Percentiles rank a stretch among this genome's conserved stretches.
These are phyloP conservation scores for Salarias fasciatus DNA, from an alignment of 2,797 vertebrate species.

Conservation along the genomic window DNA sequence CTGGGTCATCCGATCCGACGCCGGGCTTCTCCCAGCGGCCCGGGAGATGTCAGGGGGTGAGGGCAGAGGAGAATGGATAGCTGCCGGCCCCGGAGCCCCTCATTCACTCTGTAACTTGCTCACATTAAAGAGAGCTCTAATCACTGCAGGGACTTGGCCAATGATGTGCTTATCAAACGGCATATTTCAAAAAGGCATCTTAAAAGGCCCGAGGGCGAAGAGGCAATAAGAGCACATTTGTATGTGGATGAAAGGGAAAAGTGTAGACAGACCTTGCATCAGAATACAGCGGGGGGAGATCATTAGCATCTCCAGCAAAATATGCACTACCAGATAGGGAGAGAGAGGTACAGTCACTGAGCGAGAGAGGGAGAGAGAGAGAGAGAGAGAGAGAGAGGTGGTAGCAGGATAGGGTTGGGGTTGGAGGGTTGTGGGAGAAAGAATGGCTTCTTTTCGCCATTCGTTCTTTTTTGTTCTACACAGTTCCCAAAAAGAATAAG, in stretches of 20 bases:
- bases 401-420: conserved; percentile 44
- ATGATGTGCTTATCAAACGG: conserved; percentile 89
- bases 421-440: conserved; percentile 54
- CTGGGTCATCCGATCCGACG: conserved; percentile 34
- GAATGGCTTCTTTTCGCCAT: conserved; percentile 55
- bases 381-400: conserved; percentile 51
- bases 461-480: conserved; percentile 73
- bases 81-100: conserved; percentile 66
- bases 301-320: conserved; percentile 84
- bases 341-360: conserved; percentile 52
- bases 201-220: conserved; percentile 86
- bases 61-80: conserved; percentile 65
- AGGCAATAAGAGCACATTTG: conserved; percentile 88
- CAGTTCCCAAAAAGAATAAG: conserved; percentile 83
- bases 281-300: conserved; percentile 82
- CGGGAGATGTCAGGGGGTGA: conserved; percentile 61
- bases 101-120: conserved; percentile 75
- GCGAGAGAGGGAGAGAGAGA: conserved; percentile 48
- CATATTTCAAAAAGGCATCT: conserved; percentile 89
- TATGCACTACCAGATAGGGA: conserved; percentile 61
- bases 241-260: conserved; percentile 86
- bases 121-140: conserved; percentile 86
- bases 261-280: conserved; percentile 87
- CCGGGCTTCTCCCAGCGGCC: conserved; percentile 39
- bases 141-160: conserved; percentile 86